Conservation (phyloP, 2,797 vertebrate species). For the Artibeus jamaicensis region DNA sequence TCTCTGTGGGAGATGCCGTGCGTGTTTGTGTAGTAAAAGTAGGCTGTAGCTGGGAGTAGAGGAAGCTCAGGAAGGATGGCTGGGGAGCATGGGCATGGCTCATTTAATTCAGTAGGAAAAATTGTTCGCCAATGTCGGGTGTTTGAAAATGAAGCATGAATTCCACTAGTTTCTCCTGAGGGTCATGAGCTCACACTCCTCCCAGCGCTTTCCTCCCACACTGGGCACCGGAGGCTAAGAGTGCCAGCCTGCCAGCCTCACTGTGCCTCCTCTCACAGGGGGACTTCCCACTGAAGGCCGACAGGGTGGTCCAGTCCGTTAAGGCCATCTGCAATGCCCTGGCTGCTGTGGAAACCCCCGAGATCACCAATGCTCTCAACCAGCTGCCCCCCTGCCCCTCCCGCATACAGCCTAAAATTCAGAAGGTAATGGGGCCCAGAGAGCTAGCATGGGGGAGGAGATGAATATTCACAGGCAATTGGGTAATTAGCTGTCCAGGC, state of each 20-base stretch:
- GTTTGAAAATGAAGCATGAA: background rate
- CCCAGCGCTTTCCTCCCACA: background rate
- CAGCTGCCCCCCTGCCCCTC: constrained; percentile 95
- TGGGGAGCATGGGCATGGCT: background rate
- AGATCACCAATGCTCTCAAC: constrained; percentile 92
- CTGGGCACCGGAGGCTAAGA: background rate
- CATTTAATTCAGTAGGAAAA: background rate
- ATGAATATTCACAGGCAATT: background rate
- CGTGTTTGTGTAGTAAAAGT: background rate
- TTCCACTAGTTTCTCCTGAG: background rate
- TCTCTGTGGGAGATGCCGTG: background rate
- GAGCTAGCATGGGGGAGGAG: background rate
- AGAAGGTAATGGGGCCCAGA: constrained; percentile 86
- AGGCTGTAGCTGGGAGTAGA: background rate
- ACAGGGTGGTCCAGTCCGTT: constrained; percentile 94
- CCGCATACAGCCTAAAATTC: constrained; percentile 92
- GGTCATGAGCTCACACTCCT: background rate
- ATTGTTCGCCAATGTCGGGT: background rate
- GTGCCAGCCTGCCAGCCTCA: background rate
- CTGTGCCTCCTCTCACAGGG: constrained; percentile 75
- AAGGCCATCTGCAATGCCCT: constrained; percentile 95
- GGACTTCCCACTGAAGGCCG: constrained; percentile 90
- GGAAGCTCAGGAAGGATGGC: background rate
- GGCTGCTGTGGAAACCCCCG: constrained; percentile 92
- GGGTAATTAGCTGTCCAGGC: background rate